Evolutionary conservation across 2,113 vertebrate genomes (phyloP), one percentile per base, ranked within the genome.

Genomic region (Psilopsiagon aurifrons): DNA sequence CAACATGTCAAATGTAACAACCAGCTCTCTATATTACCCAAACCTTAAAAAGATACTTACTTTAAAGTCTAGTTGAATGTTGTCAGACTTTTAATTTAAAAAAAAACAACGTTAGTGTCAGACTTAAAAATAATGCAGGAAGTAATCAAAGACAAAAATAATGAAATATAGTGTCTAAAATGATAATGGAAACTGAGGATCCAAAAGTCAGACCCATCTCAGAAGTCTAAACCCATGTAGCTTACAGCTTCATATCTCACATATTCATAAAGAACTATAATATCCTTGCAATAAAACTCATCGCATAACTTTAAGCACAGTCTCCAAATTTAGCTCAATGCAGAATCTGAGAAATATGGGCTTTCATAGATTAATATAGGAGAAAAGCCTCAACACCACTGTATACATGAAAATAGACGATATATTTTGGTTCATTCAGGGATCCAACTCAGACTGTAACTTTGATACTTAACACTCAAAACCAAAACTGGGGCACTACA

Each of bases 321-420:
- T 41, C 37, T 59, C 33, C 8, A 35, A 57, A n/a, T 62, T 49
- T 13, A 75, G 17, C 44, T 60, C 27, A 19, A 4, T 33, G 54
- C 9, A 74, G 35, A 74, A 28, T 35, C 10, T 64, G 35, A 47
- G 35, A 54, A 60, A n/a, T 0, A 0, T 14, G 0, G 24, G 14
- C 8, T 66, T 59, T 31, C 16, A 51, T 2, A 43, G 60, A 51
- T 43, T 12, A 76, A 37, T 2, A 28, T 0, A 29, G 51, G 10
- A 79, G 17, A 20, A 43, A 63, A 91, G n/a, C 4, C 13, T 41
- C n/a, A 73, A 18, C 28, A 9, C 13, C 43, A 44, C 2, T 31
- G n/a, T 9, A 55, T 5, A 15, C 4, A 11, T 41, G 25, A 51
- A 83, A 62, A 62, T 0, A 46, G 9, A 17, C 7, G 18, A 6